Conservation (phyloP, 2,113 vertebrate genomes). For the Mormyrus lacerda region DNA sequence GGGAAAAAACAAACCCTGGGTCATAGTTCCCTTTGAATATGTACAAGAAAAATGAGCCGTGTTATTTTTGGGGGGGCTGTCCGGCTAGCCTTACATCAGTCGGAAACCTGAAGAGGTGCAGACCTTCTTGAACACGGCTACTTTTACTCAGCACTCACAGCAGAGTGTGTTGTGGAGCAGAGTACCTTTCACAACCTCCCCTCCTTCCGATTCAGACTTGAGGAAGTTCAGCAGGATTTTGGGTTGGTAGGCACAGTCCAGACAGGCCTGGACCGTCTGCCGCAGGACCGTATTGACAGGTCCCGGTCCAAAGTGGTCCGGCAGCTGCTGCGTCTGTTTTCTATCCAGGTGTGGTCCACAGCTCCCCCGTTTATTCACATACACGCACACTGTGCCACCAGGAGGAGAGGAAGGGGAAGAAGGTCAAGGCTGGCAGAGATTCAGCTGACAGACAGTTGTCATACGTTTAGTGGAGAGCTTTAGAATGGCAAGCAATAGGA, state of each 20-base stretch:
- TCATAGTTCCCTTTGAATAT: background rate
- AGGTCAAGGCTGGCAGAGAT: background rate
- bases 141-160: background rate
- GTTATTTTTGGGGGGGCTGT: background rate
- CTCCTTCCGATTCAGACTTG: constrained; percentile 77
- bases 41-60: background rate
- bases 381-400: constrained; percentile 80
- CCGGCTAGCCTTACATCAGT: background rate
- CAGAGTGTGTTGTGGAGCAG: background rate
- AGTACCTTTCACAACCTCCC: constrained; percentile 83
- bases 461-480: background rate
- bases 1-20: background rate
- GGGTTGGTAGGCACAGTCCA: constrained; percentile 81
- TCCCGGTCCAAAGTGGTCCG: constrained; percentile 90
- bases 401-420: background rate
- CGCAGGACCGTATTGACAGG: constrained; percentile 84
- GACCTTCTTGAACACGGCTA: background rate
- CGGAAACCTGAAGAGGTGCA: background rate
- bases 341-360: constrained; percentile 84
- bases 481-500: background rate
- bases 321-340: constrained; percentile 82
- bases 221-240: constrained; percentile 82
- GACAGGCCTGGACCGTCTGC: constrained; percentile 83
- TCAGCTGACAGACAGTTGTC: background rate
- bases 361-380: constrained; percentile 88